A percentile compares a stretch with the other conserved stretches of the same genome.
Evolutionary conservation across 2,888 invertebrate genomes (phyloP).

Genomic region (Stratiomys singularior): DNA sequence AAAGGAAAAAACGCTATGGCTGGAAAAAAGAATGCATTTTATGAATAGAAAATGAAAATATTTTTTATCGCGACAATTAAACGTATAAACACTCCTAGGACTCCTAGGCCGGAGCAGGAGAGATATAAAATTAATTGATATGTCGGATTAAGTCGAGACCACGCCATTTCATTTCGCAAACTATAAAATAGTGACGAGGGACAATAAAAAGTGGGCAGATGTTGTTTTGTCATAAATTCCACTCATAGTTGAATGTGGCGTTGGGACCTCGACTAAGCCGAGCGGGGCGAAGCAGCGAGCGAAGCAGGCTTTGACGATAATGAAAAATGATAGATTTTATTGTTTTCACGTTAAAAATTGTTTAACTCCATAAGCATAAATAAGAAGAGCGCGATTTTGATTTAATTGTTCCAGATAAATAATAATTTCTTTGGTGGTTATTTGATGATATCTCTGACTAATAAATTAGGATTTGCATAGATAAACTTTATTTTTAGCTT

Average conservation of each 20-base stretch:
- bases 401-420: conserved; percentile 10
- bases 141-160: conserved; percentile 34
- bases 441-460: background rate
- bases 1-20: background rate
- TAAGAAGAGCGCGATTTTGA: conserved; percentile 2
- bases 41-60: conserved; percentile 39
- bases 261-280: background rate
- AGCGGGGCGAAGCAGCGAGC: background rate
- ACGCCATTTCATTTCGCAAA: conserved; percentile 32
- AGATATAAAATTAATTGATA: conserved; percentile 36
- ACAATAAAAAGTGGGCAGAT: conserved; percentile 40
- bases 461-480: conserved; percentile 25
- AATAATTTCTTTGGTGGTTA: background rate
- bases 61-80: conserved; percentile 32
- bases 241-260: background rate
- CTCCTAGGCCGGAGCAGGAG: background rate
- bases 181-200: conserved; percentile 18
- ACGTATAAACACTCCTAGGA: conserved; percentile 18
- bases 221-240: conserved; percentile 9
- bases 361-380: background rate
- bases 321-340: background rate
- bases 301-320: background rate
- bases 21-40: conserved; percentile 7
- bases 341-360: background rate
- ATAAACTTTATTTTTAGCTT: background rate